Evolutionary conservation across 2,888 invertebrate genomes (phyloP).

Genomic region (Cerceris ruficornis): DNA sequence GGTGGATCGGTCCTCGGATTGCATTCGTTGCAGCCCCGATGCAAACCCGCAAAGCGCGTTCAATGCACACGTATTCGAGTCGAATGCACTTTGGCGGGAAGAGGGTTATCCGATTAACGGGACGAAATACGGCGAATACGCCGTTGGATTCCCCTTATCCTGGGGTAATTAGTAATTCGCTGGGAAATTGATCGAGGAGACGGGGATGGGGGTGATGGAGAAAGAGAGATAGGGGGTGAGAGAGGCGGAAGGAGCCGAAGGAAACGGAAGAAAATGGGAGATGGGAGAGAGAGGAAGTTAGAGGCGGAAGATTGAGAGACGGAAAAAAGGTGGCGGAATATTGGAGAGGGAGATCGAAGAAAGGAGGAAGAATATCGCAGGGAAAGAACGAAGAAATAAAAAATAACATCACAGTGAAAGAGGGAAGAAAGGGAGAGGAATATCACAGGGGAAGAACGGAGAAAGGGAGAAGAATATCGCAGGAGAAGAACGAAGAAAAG

Average conservation of each 20-base stretch:
- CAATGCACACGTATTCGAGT: conserved; percentile 1
- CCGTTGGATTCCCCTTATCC: conserved; percentile 24
- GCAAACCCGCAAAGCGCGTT: background rate
- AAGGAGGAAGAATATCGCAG: too few species aligned
- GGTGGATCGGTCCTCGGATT: conserved; percentile 16
- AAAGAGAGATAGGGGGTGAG: too few species aligned
- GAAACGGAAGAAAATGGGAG: background rate
- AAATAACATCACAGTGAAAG: too few species aligned
- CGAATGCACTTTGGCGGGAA: conserved; percentile 13
- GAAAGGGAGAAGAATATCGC: background rate
- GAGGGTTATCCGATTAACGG: conserved; percentile 26
- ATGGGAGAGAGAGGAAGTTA: background rate
- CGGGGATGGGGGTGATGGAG: too few species aligned
- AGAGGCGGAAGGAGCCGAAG: background rate
- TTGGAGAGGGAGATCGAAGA: too few species aligned
- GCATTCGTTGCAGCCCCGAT: conserved; percentile 7
- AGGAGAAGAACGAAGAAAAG: too few species aligned
- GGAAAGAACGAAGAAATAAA: too few species aligned
- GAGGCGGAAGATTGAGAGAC: too few species aligned
- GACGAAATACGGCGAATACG: conserved; percentile 27
- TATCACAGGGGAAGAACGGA: background rate
- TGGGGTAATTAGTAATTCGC: background rate
- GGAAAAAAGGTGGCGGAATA: too few species aligned
- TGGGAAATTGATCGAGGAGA: background rate
- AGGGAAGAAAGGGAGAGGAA: too few species aligned